phyloP scores from a whole-genome alignment of 2,888 invertebrate genomes.

The Drosophila melanosoma region DNA sequence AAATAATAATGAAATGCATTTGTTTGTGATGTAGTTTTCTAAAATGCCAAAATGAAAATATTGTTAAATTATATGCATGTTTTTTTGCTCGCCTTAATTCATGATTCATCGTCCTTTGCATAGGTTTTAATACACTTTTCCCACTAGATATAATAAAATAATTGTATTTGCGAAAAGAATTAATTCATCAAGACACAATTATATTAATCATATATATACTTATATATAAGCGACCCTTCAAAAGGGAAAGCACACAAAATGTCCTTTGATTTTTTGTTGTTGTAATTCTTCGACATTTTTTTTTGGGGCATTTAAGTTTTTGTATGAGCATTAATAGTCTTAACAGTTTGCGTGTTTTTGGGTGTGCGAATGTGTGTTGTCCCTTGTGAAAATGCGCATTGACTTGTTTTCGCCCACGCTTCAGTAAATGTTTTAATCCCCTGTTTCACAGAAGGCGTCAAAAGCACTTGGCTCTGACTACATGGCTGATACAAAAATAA shows the following conservation, averaged over 20 bases:
- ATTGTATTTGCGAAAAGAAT: constrained; percentile 37
- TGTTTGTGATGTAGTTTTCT: neutral
- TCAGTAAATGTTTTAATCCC: constrained; percentile 1
- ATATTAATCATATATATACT: too few species aligned
- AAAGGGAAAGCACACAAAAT: constrained; percentile 14
- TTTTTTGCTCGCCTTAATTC: neutral
- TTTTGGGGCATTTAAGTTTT: constrained; percentile 54
- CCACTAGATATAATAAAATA: constrained; percentile 23
- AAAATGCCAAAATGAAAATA: constrained; percentile 20
- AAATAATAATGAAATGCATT: neutral
- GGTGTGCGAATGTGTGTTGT: constrained; percentile 2
- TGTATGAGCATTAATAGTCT: constrained; percentile 38
- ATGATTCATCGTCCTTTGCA: constrained; percentile 7
- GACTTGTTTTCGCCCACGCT: constrained; percentile 44
- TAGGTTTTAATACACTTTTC: neutral
- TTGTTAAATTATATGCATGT: constrained; percentile 18
- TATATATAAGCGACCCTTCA: constrained; percentile 1
- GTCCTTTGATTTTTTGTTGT: constrained; percentile 45
- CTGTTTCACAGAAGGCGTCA: constrained; percentile 7
- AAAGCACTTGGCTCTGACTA: constrained; percentile 9
- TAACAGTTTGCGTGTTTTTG: constrained; percentile 7
- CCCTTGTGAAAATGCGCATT: constrained; percentile 31
- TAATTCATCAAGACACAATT: neutral
- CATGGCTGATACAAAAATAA: constrained; percentile 26
- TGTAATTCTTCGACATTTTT: constrained; percentile 44